phyloP scores from a whole-genome alignment of 2,113 vertebrate genomes.

The Phylloscopus trochilus region DNA sequence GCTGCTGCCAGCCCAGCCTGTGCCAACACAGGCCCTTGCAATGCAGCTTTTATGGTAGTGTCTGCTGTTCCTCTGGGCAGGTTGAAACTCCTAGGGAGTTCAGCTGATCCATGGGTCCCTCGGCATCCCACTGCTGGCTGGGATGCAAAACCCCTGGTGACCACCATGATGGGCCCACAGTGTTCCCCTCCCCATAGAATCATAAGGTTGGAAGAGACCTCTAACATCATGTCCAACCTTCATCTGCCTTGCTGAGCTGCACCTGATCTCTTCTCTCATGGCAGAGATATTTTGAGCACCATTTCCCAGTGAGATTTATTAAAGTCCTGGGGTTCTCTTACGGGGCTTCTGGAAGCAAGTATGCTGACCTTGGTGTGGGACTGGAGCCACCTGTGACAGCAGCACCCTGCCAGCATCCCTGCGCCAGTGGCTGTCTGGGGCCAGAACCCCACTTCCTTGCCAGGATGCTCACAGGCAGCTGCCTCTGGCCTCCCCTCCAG shows the following conservation, averaged over 20 bases:
- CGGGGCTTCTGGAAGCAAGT: not conserved
- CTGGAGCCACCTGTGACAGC: not conserved
- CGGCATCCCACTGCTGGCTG: not conserved
- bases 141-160: not conserved
- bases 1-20: not conserved
- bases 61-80: rapidly evolving
- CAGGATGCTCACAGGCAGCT: not conserved
- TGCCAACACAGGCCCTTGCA: not conserved
- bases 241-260: not conserved
- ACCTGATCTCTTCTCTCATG: not conserved
- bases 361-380: not conserved
- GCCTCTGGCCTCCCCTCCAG: not conserved
- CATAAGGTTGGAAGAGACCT: not conserved
- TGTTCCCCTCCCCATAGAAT: not conserved
- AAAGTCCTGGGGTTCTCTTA: not conserved
- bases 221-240: not conserved
- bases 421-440: not conserved
- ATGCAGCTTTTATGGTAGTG: not conserved
- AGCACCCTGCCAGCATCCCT: not conserved
- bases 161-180: too few relatives aligned
- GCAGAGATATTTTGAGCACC: not conserved
- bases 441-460: not conserved
- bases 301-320: not conserved
- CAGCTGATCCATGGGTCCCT: not conserved
- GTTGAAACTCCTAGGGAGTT: not conserved